Base-by-base conservation (phyloP, 2,888 invertebrate species). In the Leptarthrus brevirostris region DNA sequence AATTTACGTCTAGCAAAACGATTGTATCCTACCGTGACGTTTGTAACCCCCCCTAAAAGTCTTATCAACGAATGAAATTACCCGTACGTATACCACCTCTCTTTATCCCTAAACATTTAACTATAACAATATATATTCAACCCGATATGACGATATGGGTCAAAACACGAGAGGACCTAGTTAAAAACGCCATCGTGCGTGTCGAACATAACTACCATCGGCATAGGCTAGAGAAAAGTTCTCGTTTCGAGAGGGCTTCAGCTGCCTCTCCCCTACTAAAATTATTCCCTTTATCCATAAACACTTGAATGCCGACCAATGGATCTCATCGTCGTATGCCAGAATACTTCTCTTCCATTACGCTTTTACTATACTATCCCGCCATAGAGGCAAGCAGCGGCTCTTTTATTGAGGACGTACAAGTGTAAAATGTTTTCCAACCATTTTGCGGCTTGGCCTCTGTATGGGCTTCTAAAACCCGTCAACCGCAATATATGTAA, bases 381-480 rank as follows among this genome's bases (percentile, higher is more conserved):
- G 8, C 4, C 3, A 3, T 5, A 5, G 30, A 8, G 8, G 30
- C 4, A 12, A 18, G n/a, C 2, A 18, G 20, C 22, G 52, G 52
- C 40, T 52, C 52, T 22, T 52, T 52, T 52, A 66, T 66, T 66
- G 47, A 36, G 64, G 64, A 47, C 16, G 64, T 47, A 66, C 64
- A 70, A 70, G 70, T 70, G 70, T 70, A 70, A 70, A 70, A 70
- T 70, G 70, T 70, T 70, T 70, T 70, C 52, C 64, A 69, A 70
- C 70, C 70, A 53, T 53, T 52, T 70, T 52, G 70, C 30, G 70
- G 70, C 34, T 52, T 53, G 52, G 49, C 49, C 30, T 69, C 30
- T 47, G 18, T 26, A 47, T 14, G 69, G 52, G 16, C 49, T 34
- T 53, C 52, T 70, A 70, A 36, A 34, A 22, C 53, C 70, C 70